Evolutionary conservation across 2,113 vertebrate genomes (phyloP).

Genomic region (Rhinichthys klamathensis): DNA sequence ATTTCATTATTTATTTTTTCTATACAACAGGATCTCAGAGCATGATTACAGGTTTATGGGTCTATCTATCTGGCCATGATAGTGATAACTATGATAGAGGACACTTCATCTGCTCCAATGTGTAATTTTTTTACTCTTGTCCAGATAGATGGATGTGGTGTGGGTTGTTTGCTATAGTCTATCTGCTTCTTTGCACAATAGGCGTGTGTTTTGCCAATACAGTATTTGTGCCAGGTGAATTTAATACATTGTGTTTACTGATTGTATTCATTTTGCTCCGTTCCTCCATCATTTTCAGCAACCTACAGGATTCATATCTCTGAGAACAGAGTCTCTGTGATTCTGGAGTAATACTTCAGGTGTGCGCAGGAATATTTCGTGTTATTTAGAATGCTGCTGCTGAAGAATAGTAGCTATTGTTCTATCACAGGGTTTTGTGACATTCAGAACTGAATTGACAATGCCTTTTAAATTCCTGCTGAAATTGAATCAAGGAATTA

Average conservation of each 20-base stretch:
- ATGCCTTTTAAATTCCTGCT: too few relatives aligned
- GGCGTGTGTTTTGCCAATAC: slow-evolving; percentile 9
- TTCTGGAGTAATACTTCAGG: background rate
- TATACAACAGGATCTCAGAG: background rate
- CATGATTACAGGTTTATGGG: slow-evolving; percentile 42
- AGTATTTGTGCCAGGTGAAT: slow-evolving; percentile 25
- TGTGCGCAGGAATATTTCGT: background rate
- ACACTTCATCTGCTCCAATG: slow-evolving; percentile 25
- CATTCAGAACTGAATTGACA: too few relatives aligned
- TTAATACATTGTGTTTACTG: slow-evolving; percentile 4
- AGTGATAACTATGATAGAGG: slow-evolving; percentile 25
- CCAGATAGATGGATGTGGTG: slow-evolving; percentile 25
- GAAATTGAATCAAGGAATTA: too few relatives aligned
- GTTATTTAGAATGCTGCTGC: background rate
- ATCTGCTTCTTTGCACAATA: slow-evolving; percentile 1
- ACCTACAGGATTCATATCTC: background rate
- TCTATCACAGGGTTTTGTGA: too few relatives aligned
- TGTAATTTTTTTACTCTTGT: slow-evolving; percentile 21
- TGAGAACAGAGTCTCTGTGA: background rate
- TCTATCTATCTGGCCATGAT: slow-evolving; percentile 29
- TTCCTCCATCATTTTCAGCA: background rate
- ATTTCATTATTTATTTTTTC: background rate
- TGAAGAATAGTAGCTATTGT: too few relatives aligned
- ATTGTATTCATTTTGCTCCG: background rate
- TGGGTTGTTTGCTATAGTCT: slow-evolving; percentile 14